phyloP scores from a whole-genome alignment of 2,888 invertebrate genomes.

The Lissocephala sabroskyi region DNA sequence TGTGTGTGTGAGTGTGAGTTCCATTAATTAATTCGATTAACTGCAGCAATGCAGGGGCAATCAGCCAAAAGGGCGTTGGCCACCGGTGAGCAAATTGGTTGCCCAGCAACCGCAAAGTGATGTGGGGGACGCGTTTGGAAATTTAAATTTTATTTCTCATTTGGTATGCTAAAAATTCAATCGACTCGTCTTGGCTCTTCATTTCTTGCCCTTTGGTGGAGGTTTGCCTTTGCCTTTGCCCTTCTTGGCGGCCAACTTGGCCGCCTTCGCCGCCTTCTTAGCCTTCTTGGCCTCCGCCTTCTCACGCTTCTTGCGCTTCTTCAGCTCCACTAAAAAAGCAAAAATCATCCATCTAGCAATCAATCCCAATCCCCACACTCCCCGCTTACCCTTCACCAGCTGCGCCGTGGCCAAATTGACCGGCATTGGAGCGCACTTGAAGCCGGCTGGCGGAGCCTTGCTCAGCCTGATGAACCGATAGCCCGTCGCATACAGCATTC shows the following conservation, averaged over 20 bases:
- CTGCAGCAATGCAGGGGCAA: constrained; percentile 48
- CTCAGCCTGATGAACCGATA: constrained; percentile 50
- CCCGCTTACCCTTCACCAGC: constrained; percentile 22
- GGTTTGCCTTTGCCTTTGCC: constrained; percentile 7
- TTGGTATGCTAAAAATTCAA: not conserved
- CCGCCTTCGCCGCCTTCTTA: constrained; percentile 1
- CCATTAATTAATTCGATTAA: constrained; percentile 66
- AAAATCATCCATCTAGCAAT: not conserved
- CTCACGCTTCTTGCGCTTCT: constrained; percentile 1
- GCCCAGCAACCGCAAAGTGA: too few species aligned
- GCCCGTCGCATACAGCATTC: constrained; percentile 53
- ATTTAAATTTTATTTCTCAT: too few species aligned
- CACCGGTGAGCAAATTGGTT: too few species aligned
- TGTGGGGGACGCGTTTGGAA: too few species aligned
- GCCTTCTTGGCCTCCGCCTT: constrained; percentile 13
- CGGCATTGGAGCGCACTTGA: constrained; percentile 56
- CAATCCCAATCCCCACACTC: not conserved
- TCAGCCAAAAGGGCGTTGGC: constrained; percentile 31
- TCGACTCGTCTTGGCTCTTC: not conserved
- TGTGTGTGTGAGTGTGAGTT: constrained; percentile 49
- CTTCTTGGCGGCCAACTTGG: constrained; percentile 17
- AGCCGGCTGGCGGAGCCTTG: constrained; percentile 46
- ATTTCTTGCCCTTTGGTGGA: constrained; percentile 9
- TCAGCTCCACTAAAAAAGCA: constrained; percentile 23
- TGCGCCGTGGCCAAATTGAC: constrained; percentile 41